Percentiles rank a stretch among this genome's conserved stretches.
Evolutionary conservation across 92 coral and sea anemone species (phyloP).

Genomic region (Montipora capitata): DNA sequence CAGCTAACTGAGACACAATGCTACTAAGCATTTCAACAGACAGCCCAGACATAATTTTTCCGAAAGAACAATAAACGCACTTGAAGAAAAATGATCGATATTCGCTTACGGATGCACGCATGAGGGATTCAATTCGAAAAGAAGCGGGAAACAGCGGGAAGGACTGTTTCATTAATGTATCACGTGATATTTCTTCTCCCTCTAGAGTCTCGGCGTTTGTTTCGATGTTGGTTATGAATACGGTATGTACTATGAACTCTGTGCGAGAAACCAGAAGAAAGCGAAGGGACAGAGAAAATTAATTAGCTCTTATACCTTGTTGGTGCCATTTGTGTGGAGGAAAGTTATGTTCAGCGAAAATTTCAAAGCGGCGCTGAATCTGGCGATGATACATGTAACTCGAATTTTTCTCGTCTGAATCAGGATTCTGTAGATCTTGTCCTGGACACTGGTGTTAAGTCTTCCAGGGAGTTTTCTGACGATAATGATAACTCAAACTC

Average conservation of each 20-base stretch:
- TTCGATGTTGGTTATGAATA: neutral
- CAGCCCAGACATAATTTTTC: slow-evolving; percentile 50
- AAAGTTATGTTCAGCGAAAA: slow-evolving; percentile 21
- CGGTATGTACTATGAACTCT: too few species aligned
- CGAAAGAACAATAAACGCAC: slow-evolving; percentile 33
- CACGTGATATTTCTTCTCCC: slow-evolving; percentile 41
- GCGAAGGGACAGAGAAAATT: neutral
- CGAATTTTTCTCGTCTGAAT: too few species aligned
- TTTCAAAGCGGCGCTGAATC: slow-evolving; percentile 30
- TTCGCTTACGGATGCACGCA: slow-evolving; percentile 21
- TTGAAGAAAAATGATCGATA: slow-evolving; percentile 25
- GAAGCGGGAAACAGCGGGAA: slow-evolving; percentile 15
- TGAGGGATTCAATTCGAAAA: slow-evolving; percentile 44
- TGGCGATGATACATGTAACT: slow-evolving; percentile 10
- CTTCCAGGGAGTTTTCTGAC: slow-evolving; percentile 43
- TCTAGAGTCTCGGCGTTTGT: too few species aligned
- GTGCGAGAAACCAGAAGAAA: slow-evolving; percentile 11
- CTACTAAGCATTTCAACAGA: slow-evolving; percentile 40
- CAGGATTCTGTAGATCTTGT: slow-evolving; percentile 21
- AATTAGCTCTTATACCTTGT: neutral
- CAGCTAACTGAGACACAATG: slow-evolving; percentile 38
- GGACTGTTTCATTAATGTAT: neutral
- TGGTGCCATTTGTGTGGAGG: neutral
- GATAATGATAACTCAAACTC: slow-evolving; percentile 39
- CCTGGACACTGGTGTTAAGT: slow-evolving; percentile 32